These are phyloP conservation scores for Chromis chromis DNA, from an alignment of 2,797 vertebrate species.

Conservation along the genomic window DNA sequence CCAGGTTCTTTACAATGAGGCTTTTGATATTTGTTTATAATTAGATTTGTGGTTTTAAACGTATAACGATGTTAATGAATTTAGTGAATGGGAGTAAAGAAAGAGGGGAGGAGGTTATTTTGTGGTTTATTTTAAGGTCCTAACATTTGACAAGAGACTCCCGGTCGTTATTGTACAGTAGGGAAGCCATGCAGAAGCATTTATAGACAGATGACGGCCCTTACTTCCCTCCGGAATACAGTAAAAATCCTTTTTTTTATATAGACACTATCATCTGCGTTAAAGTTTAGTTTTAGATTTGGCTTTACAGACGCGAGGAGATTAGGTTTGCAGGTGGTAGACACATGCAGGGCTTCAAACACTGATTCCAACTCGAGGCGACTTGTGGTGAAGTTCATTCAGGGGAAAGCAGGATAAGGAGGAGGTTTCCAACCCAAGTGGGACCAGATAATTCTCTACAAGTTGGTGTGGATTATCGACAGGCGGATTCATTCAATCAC, in stretches of 20 bases:
- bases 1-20: too few species aligned
- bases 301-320: not conserved
- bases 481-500: not conserved
- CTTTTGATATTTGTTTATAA: too few species aligned
- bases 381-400: not conserved
- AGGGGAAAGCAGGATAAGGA: not conserved
- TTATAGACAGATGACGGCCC: not conserved
- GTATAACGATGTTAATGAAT: too few species aligned
- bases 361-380: not conserved
- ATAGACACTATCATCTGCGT: not conserved
- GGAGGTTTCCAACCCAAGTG: not conserved
- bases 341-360: not conserved
- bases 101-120: too few species aligned
- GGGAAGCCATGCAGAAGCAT: not conserved
- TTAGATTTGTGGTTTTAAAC: too few species aligned
- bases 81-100: too few species aligned
- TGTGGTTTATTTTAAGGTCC: not conserved
- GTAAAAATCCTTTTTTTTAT: not conserved
- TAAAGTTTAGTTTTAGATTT: not conserved
- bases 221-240: not conserved
- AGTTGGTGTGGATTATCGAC: not conserved
- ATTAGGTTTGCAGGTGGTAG: not conserved
- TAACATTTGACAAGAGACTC: not conserved
- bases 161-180: not conserved
- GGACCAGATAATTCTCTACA: not conserved